Percentiles rank a stretch among this genome's conserved stretches.
phyloP scores from a whole-genome alignment of 2,113 vertebrate species.

The Nibea albiflora region DNA sequence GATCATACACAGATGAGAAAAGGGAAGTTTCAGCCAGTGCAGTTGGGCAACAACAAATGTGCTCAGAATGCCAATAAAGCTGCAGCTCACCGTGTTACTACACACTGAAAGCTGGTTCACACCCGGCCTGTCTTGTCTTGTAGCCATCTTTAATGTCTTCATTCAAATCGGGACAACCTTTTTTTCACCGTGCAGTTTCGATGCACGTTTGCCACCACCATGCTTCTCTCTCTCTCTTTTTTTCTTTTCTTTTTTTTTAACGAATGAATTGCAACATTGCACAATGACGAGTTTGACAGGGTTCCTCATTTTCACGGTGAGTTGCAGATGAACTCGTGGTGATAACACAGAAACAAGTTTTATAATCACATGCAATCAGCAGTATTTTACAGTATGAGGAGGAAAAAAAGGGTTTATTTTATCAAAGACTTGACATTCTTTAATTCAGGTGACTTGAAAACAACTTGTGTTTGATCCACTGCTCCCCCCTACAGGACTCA shows the following conservation, averaged over 20 bases:
- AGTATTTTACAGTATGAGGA: not conserved
- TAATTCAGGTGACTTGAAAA: not conserved
- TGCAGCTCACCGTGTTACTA: not conserved
- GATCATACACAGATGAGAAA: not conserved
- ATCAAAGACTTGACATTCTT: not conserved
- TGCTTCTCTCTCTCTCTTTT: not conserved
- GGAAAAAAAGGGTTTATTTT: too few species aligned
- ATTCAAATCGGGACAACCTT: not conserved
- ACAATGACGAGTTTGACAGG: not conserved
- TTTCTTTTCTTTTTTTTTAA: not conserved
- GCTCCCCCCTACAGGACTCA: slow-evolving; percentile 88
- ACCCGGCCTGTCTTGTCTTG: not conserved
- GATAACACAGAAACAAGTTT: not conserved
- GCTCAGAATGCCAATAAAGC: slow-evolving; percentile 1
- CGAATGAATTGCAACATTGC: not conserved
- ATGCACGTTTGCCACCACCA: not conserved
- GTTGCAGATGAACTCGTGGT: not conserved
- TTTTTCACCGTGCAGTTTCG: not conserved
- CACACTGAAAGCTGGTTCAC: slow-evolving; percentile 2
- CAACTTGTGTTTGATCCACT: not conserved
- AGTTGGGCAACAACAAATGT: not conserved
- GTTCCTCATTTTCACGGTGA: not conserved
- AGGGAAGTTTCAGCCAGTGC: not conserved
- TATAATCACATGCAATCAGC: not conserved
- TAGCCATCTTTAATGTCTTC: not conserved